These are phyloP conservation scores for Carterocephalus palaemon DNA, from an alignment of 2,888 invertebrate genomes.

Conservation along the genomic window DNA sequence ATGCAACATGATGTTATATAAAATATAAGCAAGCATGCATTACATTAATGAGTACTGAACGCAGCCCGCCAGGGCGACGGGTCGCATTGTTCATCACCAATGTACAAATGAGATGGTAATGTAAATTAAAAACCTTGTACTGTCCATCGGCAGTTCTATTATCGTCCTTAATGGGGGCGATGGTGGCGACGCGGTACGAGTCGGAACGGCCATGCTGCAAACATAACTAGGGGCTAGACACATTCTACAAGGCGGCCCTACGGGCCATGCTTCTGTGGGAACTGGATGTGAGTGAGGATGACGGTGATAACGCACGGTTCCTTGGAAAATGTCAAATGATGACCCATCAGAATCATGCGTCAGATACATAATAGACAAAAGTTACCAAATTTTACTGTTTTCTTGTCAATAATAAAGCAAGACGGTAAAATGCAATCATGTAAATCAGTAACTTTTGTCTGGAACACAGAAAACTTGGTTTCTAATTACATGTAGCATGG, in stretches of 20 bases:
- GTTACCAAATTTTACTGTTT: constrained; percentile 6
- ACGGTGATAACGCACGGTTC: constrained; percentile 46
- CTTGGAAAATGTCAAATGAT: constrained; percentile 2
- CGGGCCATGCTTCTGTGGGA: constrained; percentile 57
- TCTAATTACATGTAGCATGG: constrained; percentile 12
- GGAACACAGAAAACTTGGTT: constrained; percentile 10
- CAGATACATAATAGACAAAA: constrained; percentile 20
- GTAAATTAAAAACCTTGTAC: constrained; percentile 86
- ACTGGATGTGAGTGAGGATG: constrained; percentile 50
- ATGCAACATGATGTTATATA: constrained; percentile 28
- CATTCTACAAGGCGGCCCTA: constrained; percentile 73
- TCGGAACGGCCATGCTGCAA: constrained; percentile 96
- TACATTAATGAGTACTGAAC: constrained; percentile 27
- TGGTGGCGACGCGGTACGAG: constrained; percentile 98
- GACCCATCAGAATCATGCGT: constrained; percentile 9
- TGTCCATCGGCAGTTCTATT: constrained; percentile 97
- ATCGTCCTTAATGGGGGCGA: constrained; percentile 94
- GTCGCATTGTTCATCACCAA: constrained; percentile 30
- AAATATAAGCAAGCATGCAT: constrained; percentile 31
- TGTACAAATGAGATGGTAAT: constrained; percentile 53
- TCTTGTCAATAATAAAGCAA: background rate
- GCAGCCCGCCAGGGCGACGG: constrained; percentile 23
- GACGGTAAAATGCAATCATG: background rate
- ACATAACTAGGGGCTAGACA: constrained; percentile 79
- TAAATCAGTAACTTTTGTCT: constrained; percentile 14